These are phyloP conservation scores for Lophotriccus pileatus DNA, from an alignment of 2,797 vertebrate genomes.

Conservation along the genomic window DNA sequence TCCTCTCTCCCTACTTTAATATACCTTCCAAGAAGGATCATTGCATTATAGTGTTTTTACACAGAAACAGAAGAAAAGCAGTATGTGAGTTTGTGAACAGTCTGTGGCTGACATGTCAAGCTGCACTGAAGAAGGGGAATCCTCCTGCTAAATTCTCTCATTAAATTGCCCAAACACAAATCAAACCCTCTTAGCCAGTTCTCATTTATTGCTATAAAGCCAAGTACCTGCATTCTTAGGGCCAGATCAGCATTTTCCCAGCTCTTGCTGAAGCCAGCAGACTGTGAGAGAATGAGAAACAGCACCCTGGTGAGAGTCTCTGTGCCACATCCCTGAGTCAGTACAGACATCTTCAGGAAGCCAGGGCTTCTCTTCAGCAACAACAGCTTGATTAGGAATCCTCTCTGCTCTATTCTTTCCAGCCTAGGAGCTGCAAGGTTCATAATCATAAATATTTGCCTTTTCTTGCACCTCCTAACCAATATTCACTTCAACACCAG, in stretches of 20 bases:
- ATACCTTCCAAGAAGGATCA: not conserved
- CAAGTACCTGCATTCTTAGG: conserved; percentile 13
- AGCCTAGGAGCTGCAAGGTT: not conserved
- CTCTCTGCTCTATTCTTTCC: not conserved
- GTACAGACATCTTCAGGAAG: not conserved
- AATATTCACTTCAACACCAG: not conserved
- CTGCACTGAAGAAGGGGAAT: not conserved
- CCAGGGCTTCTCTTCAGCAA: not conserved
- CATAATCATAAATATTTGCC: not conserved
- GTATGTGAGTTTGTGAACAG: not conserved
- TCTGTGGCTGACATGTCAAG: not conserved
- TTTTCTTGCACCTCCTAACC: not conserved
- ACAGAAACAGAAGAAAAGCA: not conserved
- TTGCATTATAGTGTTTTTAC: not conserved
- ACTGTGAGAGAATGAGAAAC: not conserved
- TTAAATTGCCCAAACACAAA: conserved; percentile 4
- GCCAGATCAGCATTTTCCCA: conserved; percentile 8
- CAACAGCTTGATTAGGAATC: not conserved
- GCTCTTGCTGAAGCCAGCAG: not conserved
- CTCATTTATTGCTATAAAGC: conserved; percentile 40
- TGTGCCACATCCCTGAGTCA: not conserved
- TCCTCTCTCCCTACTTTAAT: not conserved
- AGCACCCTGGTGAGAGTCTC: not conserved
- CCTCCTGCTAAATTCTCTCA: conserved; percentile 10
- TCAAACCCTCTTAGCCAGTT: not conserved